Conservation (phyloP, 2,888 invertebrate species). For the Eupithecia insigniata region DNA sequence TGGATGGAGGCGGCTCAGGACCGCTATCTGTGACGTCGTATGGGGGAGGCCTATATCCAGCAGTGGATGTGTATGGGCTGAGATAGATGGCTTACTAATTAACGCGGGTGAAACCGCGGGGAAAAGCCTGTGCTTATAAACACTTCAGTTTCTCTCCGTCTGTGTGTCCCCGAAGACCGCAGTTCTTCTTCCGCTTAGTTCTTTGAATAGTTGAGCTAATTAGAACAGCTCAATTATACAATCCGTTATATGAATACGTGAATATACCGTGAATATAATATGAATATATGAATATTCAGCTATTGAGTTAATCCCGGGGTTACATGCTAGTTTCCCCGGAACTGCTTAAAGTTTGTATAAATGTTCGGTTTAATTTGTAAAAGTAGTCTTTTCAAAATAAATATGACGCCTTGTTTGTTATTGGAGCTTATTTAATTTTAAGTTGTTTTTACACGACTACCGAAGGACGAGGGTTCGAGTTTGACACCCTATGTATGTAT, state of each 20-base stretch:
- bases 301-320: conserved; percentile 23
- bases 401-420: background rate
- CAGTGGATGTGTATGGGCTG: too few relatives aligned
- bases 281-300: conserved; percentile 25
- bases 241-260: conserved; percentile 24
- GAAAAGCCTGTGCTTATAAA: background rate
- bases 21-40: too few relatives aligned
- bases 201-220: conserved; percentile 31
- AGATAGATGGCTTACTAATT: too few relatives aligned
- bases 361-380: background rate
- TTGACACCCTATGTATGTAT: too few relatives aligned
- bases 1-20: too few relatives aligned
- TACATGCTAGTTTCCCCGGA: conserved; percentile 14
- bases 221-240: conserved; percentile 28
- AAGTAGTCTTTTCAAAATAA: background rate
- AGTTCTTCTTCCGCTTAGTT: conserved; percentile 18
- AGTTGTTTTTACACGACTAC: too few relatives aligned
- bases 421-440: background rate
- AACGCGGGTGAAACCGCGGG: too few relatives aligned
- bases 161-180: conserved; percentile 1
- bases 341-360: conserved; percentile 8
- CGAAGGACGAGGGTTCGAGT: too few relatives aligned
- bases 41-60: too few relatives aligned
- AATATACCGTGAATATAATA: conserved; percentile 18
- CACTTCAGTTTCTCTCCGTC: background rate